phyloP scores from a whole-genome alignment of 2,888 invertebrate species.

The Dione vanillae region DNA sequence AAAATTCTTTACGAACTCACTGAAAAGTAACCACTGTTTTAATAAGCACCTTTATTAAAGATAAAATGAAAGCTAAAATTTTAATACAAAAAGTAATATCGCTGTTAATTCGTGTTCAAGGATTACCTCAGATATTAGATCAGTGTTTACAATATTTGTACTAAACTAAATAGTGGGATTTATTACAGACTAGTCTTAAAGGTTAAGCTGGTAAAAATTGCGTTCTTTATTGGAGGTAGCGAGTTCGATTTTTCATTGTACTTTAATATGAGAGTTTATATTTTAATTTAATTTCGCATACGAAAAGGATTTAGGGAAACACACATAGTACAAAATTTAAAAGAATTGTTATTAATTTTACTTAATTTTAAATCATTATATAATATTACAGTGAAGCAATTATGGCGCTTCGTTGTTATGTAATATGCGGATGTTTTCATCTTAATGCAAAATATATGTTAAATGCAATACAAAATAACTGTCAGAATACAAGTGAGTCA shows the following conservation, averaged over 20 bases:
- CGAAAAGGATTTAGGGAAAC: no score
- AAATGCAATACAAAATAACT: no score
- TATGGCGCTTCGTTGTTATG: no score
- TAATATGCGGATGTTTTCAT: no score
- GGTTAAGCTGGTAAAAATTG: background rate
- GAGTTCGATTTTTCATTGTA: background rate
- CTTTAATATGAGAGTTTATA: no score
- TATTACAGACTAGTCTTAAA: background rate
- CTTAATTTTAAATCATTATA: no score
- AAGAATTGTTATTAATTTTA: no score
- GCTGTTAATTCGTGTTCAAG: constrained; percentile 23
- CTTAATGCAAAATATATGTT: no score
- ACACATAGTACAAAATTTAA: no score
- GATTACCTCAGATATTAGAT: constrained; percentile 27
- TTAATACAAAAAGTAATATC: constrained; percentile 38
- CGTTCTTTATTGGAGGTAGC: background rate
- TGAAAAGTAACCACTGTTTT: constrained; percentile 37
- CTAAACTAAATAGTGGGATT: background rate
- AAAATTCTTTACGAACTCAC: constrained; percentile 34
- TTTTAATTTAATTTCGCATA: no score
- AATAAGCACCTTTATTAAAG: constrained; percentile 35
- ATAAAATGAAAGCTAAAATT: constrained; percentile 36
- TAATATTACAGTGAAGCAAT: no score
- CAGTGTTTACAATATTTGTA: constrained; percentile 12
- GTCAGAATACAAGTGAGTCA: no score